Percentiles rank a stretch among this genome's conserved stretches.
These are phyloP conservation scores for Hyles vespertilio DNA, from an alignment of 1,140 invertebrate genomes.

Conservation along the genomic window DNA sequence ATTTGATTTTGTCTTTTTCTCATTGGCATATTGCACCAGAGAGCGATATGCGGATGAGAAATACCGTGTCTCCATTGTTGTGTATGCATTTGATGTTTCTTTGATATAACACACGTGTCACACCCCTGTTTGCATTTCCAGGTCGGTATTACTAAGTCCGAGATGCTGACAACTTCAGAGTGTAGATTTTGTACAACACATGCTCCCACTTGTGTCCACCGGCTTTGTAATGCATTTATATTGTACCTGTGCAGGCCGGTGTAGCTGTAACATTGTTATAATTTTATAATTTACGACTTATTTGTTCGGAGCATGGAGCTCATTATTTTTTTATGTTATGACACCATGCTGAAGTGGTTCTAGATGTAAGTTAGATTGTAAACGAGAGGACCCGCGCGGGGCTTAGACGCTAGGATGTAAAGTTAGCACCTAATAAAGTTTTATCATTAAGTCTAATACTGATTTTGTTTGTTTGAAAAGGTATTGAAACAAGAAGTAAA, in stretches of 20 bases:
- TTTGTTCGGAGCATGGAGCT: slow-evolving; percentile 14
- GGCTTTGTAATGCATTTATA: slow-evolving; percentile 65
- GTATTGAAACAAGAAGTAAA: slow-evolving; percentile 78
- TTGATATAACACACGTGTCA: slow-evolving; percentile 49
- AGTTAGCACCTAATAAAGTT: slow-evolving; percentile 67
- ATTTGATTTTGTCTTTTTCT: neutral
- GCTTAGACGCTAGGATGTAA: slow-evolving; percentile 57
- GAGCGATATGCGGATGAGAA: neutral
- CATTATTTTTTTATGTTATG: slow-evolving; percentile 36
- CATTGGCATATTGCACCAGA: neutral
- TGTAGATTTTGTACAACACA: slow-evolving; percentile 59
- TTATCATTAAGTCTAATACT: slow-evolving; percentile 75
- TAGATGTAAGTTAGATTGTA: slow-evolving; percentile 61
- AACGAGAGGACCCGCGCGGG: slow-evolving; percentile 25
- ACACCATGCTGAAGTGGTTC: slow-evolving; percentile 33
- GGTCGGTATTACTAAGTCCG: slow-evolving; percentile 74
- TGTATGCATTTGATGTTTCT: neutral
- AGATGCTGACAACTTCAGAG: slow-evolving; percentile 56
- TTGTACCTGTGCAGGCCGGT: slow-evolving; percentile 47
- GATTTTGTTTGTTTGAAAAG: slow-evolving; percentile 78
- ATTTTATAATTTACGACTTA: neutral
- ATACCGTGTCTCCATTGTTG: neutral
- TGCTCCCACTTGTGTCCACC: slow-evolving; percentile 41
- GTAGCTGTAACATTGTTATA: slow-evolving; percentile 3
- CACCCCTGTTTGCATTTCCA: slow-evolving; percentile 73